phyloP scores from a whole-genome alignment of 2,113 vertebrate genomes.

The Eulemur macaco region DNA sequence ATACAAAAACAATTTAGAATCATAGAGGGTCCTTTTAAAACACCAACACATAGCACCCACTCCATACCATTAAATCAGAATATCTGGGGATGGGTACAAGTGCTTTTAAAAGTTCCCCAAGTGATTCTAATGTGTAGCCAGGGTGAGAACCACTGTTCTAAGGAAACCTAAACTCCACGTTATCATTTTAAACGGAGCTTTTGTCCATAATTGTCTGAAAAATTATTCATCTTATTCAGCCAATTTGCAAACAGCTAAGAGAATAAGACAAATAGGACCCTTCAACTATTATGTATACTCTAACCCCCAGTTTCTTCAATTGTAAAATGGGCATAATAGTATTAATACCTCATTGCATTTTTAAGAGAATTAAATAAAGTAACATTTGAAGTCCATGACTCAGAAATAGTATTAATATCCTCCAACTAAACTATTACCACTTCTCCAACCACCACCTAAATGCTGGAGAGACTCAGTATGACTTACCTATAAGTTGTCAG shows the following conservation, averaged over 20 bases:
- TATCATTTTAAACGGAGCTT: background rate
- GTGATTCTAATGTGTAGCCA: background rate
- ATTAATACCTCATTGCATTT: background rate
- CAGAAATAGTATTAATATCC: background rate
- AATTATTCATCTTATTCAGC: conserved; percentile 12
- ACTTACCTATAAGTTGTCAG: background rate
- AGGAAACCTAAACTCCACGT: background rate
- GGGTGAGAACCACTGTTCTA: background rate
- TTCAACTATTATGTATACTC: background rate
- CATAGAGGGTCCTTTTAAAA: background rate
- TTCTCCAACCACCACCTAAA: background rate
- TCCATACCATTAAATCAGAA: background rate
- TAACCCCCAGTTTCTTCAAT: background rate
- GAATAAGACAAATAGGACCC: background rate
- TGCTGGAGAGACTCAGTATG: background rate
- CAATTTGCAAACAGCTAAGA: conserved; percentile 21
- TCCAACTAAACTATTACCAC: background rate
- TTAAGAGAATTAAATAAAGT: conserved; percentile 35
- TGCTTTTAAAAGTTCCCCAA: background rate
- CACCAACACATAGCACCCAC: background rate
- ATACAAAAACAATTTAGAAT: background rate
- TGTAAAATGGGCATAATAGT: background rate
- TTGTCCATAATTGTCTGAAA: background rate
- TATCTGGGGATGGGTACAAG: background rate
- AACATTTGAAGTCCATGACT: background rate